phyloP scores from a whole-genome alignment of 2,797 vertebrate species.

The Gobio occitaniae region DNA sequence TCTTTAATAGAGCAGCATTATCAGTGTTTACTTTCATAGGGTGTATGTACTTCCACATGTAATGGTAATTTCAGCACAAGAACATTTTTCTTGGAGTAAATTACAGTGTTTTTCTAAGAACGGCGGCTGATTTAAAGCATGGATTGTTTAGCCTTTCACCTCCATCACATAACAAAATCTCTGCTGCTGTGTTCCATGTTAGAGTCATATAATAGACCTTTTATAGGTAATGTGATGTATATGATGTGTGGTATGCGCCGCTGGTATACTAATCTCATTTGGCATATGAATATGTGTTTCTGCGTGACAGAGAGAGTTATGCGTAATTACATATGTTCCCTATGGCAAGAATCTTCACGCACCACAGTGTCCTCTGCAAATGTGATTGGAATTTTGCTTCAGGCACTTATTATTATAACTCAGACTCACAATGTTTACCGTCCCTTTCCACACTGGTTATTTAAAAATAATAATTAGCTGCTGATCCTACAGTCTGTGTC shows the following conservation, averaged over 20 bases:
- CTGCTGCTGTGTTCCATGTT: neutral
- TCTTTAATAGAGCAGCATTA: neutral
- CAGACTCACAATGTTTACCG: slow-evolving; percentile 1
- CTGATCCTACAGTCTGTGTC: slow-evolving; percentile 27
- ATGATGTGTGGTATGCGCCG: slow-evolving; percentile 19
- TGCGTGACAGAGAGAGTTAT: slow-evolving; percentile 24
- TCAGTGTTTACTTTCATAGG: slow-evolving; percentile 8
- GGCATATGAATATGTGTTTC: slow-evolving; percentile 34
- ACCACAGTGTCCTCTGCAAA: slow-evolving; percentile 20
- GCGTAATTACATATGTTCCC: slow-evolving; percentile 47
- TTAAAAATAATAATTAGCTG: slow-evolving; percentile 47
- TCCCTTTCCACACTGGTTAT: slow-evolving; percentile 23
- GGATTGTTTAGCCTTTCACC: neutral
- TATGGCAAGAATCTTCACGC: slow-evolving; percentile 28
- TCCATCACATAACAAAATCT: slow-evolving; percentile 7
- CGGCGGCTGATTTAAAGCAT: neutral
- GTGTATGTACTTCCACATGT: neutral
- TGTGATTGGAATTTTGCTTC: slow-evolving; percentile 41
- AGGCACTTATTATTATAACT: slow-evolving; percentile 26
- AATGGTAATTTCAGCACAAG: neutral
- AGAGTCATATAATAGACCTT: slow-evolving; percentile 14
- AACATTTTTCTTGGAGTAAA: neutral
- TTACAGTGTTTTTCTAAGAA: neutral
- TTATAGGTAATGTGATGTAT: slow-evolving; percentile 25
- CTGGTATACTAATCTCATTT: slow-evolving; percentile 43